Conservation (phyloP, 2,113 vertebrate species). For the Rhea americana region DNA sequence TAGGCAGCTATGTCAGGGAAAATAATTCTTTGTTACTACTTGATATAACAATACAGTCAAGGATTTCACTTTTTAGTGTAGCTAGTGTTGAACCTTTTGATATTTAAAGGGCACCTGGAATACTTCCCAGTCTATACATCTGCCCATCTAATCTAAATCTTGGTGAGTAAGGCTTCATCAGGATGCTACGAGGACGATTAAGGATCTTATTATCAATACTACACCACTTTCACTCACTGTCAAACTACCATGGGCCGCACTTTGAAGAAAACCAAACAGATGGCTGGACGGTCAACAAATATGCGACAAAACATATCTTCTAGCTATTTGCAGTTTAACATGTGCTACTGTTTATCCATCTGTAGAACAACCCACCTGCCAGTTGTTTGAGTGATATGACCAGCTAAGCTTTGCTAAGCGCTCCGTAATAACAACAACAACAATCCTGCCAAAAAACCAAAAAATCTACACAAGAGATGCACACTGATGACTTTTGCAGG, state of each 20-base stretch:
- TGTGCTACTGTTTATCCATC: background rate
- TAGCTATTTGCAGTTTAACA: background rate
- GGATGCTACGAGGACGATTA: background rate
- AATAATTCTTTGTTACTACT: background rate
- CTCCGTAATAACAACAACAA: background rate
- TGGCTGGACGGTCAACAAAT: conserved; percentile 16
- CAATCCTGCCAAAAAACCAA: background rate
- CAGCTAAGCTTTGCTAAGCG: conserved; percentile 15
- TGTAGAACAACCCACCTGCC: conserved; percentile 25
- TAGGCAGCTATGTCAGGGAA: background rate
- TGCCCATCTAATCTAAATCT: conserved; percentile 19
- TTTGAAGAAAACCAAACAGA: conserved; percentile 21
- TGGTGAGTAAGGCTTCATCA: background rate
- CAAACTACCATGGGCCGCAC: fast-evolving
- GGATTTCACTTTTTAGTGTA: background rate
- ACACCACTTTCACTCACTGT: background rate
- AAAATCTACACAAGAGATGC: background rate
- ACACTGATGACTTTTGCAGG: background rate
- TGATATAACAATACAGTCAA: conserved; percentile 8
- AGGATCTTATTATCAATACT: background rate
- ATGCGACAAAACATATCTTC: background rate
- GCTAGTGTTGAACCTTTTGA: background rate
- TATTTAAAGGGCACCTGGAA: conserved; percentile 30
- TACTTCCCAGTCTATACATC: conserved; percentile 1
- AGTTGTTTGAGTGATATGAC: background rate